Percentiles rank a stretch among this genome's conserved stretches.
These are phyloP conservation scores for Nezara viridula DNA, from an alignment of 2,888 invertebrate genomes.

Conservation along the genomic window DNA sequence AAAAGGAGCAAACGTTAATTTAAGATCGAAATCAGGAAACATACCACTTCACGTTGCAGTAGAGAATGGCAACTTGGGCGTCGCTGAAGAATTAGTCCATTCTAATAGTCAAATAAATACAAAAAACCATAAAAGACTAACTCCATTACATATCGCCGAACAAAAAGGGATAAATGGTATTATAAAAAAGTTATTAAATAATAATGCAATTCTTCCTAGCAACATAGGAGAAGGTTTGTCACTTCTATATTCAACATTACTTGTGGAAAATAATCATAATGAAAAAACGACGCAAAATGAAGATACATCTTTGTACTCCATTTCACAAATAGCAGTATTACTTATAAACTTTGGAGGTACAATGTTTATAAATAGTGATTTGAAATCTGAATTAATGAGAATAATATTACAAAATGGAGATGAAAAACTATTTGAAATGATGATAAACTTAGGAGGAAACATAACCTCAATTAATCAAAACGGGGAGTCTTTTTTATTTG, in stretches of 20 bases:
- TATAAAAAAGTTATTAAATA: background rate
- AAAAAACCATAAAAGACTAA: background rate
- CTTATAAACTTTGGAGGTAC: background rate
- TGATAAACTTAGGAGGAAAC: background rate
- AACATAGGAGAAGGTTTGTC: background rate
- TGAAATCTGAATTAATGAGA: constrained; percentile 6
- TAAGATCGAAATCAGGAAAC: background rate
- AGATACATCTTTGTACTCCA: background rate
- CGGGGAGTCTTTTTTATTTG: background rate
- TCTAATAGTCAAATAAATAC: background rate
- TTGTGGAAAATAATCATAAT: background rate
- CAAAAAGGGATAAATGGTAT: background rate
- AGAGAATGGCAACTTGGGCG: background rate
- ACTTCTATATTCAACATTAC: background rate
- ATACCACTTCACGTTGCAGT: constrained; percentile 17
- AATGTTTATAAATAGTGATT: background rate
- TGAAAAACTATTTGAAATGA: background rate
- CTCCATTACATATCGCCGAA: constrained; percentile 31
- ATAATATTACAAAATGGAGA: background rate
- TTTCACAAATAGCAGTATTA: constrained; percentile 14
- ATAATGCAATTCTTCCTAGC: background rate
- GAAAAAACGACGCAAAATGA: background rate
- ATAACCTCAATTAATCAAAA: background rate
- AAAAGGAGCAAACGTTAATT: constrained; percentile 30
- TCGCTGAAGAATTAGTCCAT: background rate